Evolutionary conservation across 2,113 vertebrate species (phyloP).

Genomic region (Canis aureus): DNA sequence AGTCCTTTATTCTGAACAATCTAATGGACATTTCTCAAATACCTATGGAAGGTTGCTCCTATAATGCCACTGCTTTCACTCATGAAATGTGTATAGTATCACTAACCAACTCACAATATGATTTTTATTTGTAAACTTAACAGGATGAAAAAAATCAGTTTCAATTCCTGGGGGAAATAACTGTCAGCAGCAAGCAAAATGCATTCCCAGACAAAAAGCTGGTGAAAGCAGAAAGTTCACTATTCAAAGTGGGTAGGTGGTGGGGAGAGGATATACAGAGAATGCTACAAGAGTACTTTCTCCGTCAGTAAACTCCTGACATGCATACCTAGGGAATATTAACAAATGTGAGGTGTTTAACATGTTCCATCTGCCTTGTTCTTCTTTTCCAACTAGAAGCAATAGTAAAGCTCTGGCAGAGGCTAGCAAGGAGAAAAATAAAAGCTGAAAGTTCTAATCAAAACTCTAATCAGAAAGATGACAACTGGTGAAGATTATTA

Average conservation of each 20-base stretch:
- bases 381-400: constrained; percentile 71
- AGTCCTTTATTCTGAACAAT: constrained; percentile 76
- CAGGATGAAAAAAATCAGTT: constrained; percentile 30
- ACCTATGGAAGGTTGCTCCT: constrained; percentile 44
- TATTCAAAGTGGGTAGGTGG: neutral
- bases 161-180: neutral
- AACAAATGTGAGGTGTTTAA: constrained; percentile 62
- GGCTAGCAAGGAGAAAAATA: constrained; percentile 88
- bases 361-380: constrained; percentile 64
- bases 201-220: constrained; percentile 19
- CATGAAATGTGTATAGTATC: constrained; percentile 15
- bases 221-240: constrained; percentile 10
- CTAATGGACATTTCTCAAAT: constrained; percentile 73
- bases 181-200: constrained; percentile 33
- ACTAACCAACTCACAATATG: constrained; percentile 35
- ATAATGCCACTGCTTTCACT: constrained; percentile 53
- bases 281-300: neutral
- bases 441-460: constrained; percentile 93
- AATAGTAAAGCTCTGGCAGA: constrained; percentile 82
- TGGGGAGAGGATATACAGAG: neutral
- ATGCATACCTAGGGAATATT: constrained; percentile 17
- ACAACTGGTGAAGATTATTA: constrained; percentile 97
- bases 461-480: constrained; percentile 97
- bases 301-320: neutral
- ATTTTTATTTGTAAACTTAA: constrained; percentile 75